Evolutionary conservation across 2,888 invertebrate genomes (phyloP), one percentile per base, ranked within the genome.

Genomic region (Eretmocerus hayati): DNA sequence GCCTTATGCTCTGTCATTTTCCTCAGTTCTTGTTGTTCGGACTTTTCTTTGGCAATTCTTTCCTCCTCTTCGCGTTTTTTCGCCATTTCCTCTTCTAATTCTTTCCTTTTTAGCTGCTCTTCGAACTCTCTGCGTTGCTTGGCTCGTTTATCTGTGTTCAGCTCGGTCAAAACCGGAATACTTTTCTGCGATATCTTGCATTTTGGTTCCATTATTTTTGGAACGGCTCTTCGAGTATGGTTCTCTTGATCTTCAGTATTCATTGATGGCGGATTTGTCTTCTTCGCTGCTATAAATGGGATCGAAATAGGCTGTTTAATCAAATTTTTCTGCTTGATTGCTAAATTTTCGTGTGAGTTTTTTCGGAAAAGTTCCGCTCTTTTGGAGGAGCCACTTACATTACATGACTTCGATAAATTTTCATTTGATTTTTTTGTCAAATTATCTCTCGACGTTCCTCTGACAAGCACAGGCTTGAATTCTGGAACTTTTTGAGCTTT

Each of bases 401-500:
- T 46, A 3, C 21, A 9, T 8, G 38, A 16, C 16, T 45, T 46
- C 8, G 31, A 19, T 18, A 42, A 39, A 39, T 56, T 61, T 42
- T 54, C 59, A 23, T 56, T 61, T 32, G 23, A 52, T 13, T 36
- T 50, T 31, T 47, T 41, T 18, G 37, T 55, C 35, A 58, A 33
- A 45, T 55, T 64, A 4, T 64, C 62, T 13, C 72, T 73, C 0
- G 62, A 59, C 30, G 45, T 43, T 11, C 61, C 44, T 46, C 60
- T 70, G 31, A 72, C 54, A 57, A 72, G 71, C 64, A 77, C 46
- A 48, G 72, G 65, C 68, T 78, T 61, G 59, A 78, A 58, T 69
- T 74, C 58, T 1, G 86, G 86, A 13, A 81, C 63, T 0, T 85
- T 85, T 42, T 81, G 80, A 0, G 87, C 87, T 66, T 83, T 84